phyloP scores from a whole-genome alignment of 1,140 invertebrate genomes.

The Diabrotica virgifera region DNA sequence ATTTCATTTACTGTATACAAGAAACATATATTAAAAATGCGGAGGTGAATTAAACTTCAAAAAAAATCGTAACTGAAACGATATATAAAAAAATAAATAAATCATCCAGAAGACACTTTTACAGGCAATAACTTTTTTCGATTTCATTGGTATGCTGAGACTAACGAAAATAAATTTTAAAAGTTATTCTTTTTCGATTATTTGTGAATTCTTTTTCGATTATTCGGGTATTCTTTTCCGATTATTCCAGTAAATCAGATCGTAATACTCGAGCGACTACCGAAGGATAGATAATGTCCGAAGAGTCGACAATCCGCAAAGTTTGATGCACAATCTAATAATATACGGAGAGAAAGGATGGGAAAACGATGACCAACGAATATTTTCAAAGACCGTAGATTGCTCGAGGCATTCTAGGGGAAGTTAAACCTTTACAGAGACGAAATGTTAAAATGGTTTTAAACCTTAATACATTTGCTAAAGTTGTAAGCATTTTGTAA shows the following conservation, averaged over 20 bases:
- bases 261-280: slow-evolving; percentile 1
- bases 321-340: slow-evolving; percentile 1
- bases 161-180: neutral
- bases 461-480: no score
- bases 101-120: neutral
- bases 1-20: no score
- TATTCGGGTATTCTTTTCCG: neutral
- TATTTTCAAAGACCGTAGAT: neutral
- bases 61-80: no score
- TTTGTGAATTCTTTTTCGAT: neutral
- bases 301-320: neutral
- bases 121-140: neutral
- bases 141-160: neutral
- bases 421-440: no score
- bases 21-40: no score
- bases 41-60: no score
- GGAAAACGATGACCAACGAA: neutral
- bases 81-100: no score
- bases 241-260: slow-evolving; percentile 2
- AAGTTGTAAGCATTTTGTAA: no score
- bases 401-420: no score
- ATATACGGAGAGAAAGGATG: slow-evolving; percentile 2
- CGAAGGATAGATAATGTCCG: slow-evolving; percentile 1
- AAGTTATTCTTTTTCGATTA: slow-evolving; percentile 3
- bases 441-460: no score